These are phyloP conservation scores for Stenotaenia linearis DNA, from an alignment of 2,888 invertebrate genomes.

Conservation along the genomic window DNA sequence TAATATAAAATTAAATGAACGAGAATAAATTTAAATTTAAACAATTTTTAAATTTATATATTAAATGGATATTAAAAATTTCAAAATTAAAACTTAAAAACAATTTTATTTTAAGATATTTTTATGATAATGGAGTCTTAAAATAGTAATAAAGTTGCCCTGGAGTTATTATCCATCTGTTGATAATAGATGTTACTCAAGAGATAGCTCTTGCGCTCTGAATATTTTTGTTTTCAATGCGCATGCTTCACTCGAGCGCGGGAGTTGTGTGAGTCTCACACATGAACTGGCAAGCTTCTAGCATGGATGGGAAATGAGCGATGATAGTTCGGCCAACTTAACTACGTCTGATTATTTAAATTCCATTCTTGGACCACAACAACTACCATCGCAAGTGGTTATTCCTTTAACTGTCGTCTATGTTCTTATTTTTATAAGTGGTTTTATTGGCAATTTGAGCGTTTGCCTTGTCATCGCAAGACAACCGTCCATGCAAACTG, in stretches of 20 bases:
- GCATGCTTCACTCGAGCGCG: background rate
- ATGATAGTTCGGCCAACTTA: constrained; percentile 34
- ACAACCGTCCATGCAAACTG: constrained; percentile 76
- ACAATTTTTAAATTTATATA: no score
- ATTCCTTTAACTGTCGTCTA: constrained; percentile 63
- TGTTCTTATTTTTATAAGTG: constrained; percentile 71
- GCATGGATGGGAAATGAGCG: background rate
- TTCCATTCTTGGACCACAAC: constrained; percentile 54
- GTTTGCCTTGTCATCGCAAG: constrained; percentile 79
- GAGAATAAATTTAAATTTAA: no score
- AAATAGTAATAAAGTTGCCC: no score
- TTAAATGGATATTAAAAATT: no score
- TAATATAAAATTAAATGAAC: no score
- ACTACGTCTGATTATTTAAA: constrained; percentile 37
- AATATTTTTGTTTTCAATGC: background rate
- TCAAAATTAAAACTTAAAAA: no score
- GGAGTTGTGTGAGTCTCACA: no score
- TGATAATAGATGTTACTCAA: no score
- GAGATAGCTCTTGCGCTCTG: no score
- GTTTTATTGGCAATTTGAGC: constrained; percentile 73
- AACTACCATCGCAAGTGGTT: constrained; percentile 53
- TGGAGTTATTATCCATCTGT: no score
- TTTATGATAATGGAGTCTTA: no score
- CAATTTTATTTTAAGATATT: no score
- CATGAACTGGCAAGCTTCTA: background rate